These are phyloP conservation scores for Ferdinandea cuprea DNA, from an alignment of 2,888 invertebrate genomes.

Conservation along the genomic window DNA sequence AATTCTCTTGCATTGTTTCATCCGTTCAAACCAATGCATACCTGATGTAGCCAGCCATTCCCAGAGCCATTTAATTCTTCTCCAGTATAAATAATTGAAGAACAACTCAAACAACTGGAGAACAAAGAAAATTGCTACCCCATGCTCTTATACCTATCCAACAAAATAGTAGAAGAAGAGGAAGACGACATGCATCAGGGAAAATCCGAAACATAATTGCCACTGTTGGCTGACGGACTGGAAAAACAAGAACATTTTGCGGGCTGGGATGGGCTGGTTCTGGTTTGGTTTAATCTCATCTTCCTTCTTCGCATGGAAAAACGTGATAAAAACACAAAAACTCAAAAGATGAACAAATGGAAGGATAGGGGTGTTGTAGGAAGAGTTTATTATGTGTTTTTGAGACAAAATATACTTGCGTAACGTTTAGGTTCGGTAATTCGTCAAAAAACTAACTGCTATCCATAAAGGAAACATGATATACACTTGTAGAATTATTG, in stretches of 20 bases:
- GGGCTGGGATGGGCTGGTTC: background rate
- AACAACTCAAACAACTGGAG: constrained; percentile 49
- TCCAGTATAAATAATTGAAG: constrained; percentile 63
- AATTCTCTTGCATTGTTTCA: constrained; percentile 4
- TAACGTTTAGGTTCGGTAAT: background rate
- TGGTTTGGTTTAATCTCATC: background rate
- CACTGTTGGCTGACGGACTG: constrained; percentile 67
- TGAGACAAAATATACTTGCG: constrained; percentile 37
- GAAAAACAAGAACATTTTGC: constrained; percentile 67
- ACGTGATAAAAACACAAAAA: constrained; percentile 60
- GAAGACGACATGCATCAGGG: constrained; percentile 35
- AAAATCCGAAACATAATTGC: constrained; percentile 68
- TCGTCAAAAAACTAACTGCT: background rate
- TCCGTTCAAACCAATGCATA: constrained; percentile 28
- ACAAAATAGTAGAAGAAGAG: background rate
- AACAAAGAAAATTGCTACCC: constrained; percentile 60
- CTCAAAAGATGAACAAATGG: constrained; percentile 38
- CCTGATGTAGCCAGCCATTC: constrained; percentile 33
- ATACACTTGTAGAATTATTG: background rate
- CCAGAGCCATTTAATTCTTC: constrained; percentile 29
- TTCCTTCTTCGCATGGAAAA: constrained; percentile 39
- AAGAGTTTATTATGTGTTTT: constrained; percentile 24
- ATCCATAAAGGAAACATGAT: constrained; percentile 17
- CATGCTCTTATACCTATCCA: background rate
- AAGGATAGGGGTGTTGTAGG: background rate